Evolutionary conservation across 1,140 invertebrate genomes (phyloP).

Genomic region (Pectinophora gossypiella): DNA sequence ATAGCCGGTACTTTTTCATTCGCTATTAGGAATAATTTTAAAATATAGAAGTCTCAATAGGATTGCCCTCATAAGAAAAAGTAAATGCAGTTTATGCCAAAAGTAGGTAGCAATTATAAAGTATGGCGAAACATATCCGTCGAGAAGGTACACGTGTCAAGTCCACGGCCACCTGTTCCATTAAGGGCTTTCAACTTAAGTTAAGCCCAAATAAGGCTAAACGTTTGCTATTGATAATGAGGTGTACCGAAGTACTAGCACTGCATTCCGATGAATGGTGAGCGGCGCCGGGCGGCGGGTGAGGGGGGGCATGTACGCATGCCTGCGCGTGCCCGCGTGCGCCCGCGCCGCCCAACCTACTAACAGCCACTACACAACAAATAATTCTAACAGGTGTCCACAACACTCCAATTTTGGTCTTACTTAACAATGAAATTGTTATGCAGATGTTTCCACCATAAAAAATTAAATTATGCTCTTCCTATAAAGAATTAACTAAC

Average conservation of each 20-base stretch:
- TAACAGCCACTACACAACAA: constrained; percentile 51
- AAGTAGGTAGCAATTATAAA: too few species aligned
- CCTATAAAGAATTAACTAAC: background rate
- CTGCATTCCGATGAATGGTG: constrained; percentile 58
- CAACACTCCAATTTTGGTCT: constrained; percentile 45
- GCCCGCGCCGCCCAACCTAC: constrained; percentile 33
- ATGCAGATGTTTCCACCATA: constrained; percentile 18
- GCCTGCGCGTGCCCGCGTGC: constrained; percentile 58
- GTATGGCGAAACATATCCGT: background rate
- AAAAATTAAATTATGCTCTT: background rate
- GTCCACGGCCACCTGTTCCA: background rate
- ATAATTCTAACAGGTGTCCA: constrained; percentile 57
- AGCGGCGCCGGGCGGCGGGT: constrained; percentile 10
- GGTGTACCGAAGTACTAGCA: constrained; percentile 46
- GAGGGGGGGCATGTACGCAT: constrained; percentile 1
- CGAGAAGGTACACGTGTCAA: constrained; percentile 7
- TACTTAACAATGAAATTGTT: constrained; percentile 31
- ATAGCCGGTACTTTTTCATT: too few species aligned
- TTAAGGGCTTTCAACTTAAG: constrained; percentile 7
- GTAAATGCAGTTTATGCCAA: too few species aligned
- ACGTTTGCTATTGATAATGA: constrained; percentile 46
- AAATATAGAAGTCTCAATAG: too few species aligned
- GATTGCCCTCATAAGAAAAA: too few species aligned
- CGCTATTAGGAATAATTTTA: too few species aligned
- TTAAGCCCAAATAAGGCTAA: constrained; percentile 29